These are phyloP conservation scores for Anas bernieri DNA, from an alignment of 2,797 vertebrate genomes.

Conservation along the genomic window DNA sequence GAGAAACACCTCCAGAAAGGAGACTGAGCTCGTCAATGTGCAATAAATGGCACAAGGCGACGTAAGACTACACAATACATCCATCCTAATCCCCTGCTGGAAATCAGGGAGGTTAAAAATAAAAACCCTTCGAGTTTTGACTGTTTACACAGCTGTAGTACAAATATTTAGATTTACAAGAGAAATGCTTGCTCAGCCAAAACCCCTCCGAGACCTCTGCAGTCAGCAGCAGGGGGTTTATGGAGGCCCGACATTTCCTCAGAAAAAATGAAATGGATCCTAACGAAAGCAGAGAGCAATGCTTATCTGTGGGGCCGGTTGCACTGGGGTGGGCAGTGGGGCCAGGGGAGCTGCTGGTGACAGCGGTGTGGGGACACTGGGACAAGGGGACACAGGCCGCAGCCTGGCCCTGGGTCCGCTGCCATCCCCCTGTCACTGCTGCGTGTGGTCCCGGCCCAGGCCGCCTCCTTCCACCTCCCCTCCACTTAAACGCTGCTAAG, in stretches of 20 bases:
- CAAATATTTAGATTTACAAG: constrained; percentile 53
- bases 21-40: neutral
- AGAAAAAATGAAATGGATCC: constrained; percentile 28
- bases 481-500: neutral
- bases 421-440: neutral
- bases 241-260: neutral
- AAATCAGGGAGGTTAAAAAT: neutral
- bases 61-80: neutral
- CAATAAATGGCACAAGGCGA: neutral
- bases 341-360: neutral
- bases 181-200: constrained; percentile 24
- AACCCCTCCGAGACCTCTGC: neutral
- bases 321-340: neutral
- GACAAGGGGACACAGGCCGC: neutral
- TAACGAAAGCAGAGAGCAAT: constrained; percentile 17
- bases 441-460: too few relatives aligned
- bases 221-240: neutral
- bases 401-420: neutral
- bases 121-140: neutral
- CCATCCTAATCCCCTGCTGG: neutral
- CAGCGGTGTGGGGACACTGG: neutral
- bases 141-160: constrained; percentile 48
- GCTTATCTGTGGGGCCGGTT: neutral
- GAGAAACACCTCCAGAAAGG: neutral
- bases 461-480: neutral